These are phyloP conservation scores for Microtus richardsoni DNA, from an alignment of 2,113 vertebrate genomes.

Conservation along the genomic window DNA sequence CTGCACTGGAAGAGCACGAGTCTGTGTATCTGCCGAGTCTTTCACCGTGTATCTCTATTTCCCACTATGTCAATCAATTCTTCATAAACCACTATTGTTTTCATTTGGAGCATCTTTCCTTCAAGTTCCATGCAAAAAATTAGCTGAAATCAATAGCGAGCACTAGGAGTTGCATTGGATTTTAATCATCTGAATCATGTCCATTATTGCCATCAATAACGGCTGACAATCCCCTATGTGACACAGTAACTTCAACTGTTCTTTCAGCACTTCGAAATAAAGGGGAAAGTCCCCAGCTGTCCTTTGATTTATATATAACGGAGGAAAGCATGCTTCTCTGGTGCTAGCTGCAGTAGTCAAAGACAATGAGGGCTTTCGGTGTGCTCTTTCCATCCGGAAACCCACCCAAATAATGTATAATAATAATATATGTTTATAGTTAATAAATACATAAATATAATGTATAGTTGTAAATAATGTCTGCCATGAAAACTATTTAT, in stretches of 20 bases:
- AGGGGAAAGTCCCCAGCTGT: neutral
- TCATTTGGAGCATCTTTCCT: neutral
- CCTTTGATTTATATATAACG: constrained; percentile 12
- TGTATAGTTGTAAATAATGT: neutral
- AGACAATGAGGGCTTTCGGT: neutral
- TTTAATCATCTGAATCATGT: constrained; percentile 11
- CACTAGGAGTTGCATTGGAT: constrained; percentile 28
- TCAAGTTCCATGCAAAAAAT: constrained; percentile 40
- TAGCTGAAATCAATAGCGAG: constrained; percentile 32
- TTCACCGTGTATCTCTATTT: neutral
- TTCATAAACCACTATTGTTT: neutral
- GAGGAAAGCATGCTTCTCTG: neutral
- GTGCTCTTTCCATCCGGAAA: neutral
- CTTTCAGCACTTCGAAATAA: constrained; percentile 35
- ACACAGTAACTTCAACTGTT: constrained; percentile 3
- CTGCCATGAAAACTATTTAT: constrained; percentile 41
- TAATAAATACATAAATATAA: neutral
- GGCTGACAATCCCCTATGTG: neutral
- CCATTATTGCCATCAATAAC: constrained; percentile 21
- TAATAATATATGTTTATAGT: neutral
- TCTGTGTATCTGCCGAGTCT: constrained; percentile 9
- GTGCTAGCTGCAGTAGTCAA: neutral
- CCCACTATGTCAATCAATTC: constrained; percentile 19
- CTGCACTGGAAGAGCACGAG: neutral
- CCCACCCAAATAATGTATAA: neutral